A percentile compares a stretch with the other conserved stretches of the same genome.
These are phyloP conservation scores for Anarsia innoxiella DNA, from an alignment of 2,888 invertebrate genomes.

Conservation along the genomic window DNA sequence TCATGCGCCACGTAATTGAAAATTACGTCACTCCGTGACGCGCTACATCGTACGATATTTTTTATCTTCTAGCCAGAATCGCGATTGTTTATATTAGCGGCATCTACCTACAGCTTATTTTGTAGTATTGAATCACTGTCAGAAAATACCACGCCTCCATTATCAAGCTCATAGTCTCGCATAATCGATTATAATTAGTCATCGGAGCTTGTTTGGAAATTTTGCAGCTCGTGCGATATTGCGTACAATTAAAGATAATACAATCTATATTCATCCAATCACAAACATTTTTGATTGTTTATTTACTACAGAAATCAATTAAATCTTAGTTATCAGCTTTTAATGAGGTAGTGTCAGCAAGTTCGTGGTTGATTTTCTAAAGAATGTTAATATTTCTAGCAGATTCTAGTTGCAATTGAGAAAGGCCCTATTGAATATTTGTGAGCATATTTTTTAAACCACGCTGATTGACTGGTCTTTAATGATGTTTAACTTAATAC, in stretches of 20 bases:
- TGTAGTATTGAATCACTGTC: no score
- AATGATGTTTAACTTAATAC: no score
- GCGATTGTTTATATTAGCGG: neutral
- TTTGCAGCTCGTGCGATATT: neutral
- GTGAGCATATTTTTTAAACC: no score
- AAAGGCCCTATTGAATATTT: no score
- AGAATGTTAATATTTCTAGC: no score
- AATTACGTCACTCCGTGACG: conserved; percentile 52
- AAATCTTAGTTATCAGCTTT: neutral
- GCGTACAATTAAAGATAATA: neutral
- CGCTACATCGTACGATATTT: conserved; percentile 58
- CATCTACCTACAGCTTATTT: no score
- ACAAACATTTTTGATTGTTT: neutral
- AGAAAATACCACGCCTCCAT: conserved; percentile 29
- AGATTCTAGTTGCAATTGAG: no score
- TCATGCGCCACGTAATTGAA: conserved; percentile 30
- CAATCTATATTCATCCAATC: neutral
- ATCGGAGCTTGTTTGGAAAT: neutral
- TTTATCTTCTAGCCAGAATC: conserved; percentile 18
- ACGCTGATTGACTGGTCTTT: no score
- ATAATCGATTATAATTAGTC: conserved; percentile 1
- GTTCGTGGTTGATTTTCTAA: no score
- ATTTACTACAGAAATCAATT: neutral
- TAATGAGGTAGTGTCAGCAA: no score
- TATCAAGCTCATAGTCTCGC: neutral